Evolutionary conservation across 2,113 vertebrate genomes (phyloP).

Genomic region (Rhabdomys dilectus): DNA sequence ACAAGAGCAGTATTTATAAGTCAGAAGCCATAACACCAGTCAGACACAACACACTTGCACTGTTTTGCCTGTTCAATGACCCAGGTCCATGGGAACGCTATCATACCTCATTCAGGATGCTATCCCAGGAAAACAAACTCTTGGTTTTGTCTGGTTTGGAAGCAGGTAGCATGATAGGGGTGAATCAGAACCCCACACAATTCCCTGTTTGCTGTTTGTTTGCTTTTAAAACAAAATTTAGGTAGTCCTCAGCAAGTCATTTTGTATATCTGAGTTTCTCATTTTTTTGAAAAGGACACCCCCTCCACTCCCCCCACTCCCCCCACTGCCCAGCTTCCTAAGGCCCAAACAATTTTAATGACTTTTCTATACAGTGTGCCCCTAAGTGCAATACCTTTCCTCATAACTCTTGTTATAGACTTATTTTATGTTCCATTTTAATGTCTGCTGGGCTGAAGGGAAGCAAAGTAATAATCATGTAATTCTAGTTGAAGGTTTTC

Average conservation of each 20-base stretch:
- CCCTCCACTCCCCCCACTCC: not conserved
- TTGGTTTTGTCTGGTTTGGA: constrained; percentile 77
- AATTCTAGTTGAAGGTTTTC: constrained; percentile 67
- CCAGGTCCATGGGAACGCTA: not conserved
- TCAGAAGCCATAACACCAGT: not conserved
- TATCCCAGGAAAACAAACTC: constrained; percentile 79
- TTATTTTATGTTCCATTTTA: constrained; percentile 82
- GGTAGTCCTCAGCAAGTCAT: constrained; percentile 79
- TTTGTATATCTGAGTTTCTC: constrained; percentile 73
- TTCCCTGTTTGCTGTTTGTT: constrained; percentile 59
- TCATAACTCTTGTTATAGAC: constrained; percentile 83
- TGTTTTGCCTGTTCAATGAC: not conserved
- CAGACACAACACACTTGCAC: not conserved
- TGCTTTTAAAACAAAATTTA: constrained; percentile 62
- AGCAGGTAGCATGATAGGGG: constrained; percentile 75
- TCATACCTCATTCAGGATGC: not conserved
- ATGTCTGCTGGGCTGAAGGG: constrained; percentile 79
- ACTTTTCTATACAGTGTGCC: constrained; percentile 80
- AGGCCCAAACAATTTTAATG: constrained; percentile 83
- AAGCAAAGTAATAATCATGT: constrained; percentile 78
- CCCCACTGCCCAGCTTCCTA: constrained; percentile 69
- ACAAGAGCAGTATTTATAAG: not conserved
- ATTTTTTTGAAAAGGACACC: constrained; percentile 79
- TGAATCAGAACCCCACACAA: constrained; percentile 78
- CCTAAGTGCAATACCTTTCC: constrained; percentile 84